Evolutionary conservation across 2,113 vertebrate genomes (phyloP).

Genomic region (Calidris pugnax): DNA sequence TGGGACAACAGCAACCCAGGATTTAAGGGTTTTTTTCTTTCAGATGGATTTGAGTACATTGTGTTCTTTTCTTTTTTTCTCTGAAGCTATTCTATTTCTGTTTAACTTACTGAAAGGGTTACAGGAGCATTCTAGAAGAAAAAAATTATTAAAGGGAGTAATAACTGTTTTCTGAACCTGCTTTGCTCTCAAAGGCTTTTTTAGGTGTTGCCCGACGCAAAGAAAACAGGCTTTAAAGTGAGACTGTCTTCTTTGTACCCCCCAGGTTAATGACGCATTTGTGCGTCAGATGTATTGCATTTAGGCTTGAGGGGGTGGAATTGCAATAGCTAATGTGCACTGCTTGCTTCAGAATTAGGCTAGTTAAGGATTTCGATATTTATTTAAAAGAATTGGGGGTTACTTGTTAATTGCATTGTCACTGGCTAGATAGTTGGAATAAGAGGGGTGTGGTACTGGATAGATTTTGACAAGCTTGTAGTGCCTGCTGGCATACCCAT

Average conservation of each 20-base stretch:
- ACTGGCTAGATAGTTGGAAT: background rate
- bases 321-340: background rate
- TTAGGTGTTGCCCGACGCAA: background rate
- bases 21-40: slow-evolving; percentile 2
- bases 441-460: slow-evolving; percentile 33
- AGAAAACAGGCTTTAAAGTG: background rate
- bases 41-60: background rate
- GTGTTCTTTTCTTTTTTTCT: background rate
- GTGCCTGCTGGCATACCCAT: background rate
- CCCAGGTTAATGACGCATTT: background rate
- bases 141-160: background rate
- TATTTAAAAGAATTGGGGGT: background rate
- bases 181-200: background rate
- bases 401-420: slow-evolving; percentile 29
- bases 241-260: background rate
- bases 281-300: background rate
- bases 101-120: background rate
- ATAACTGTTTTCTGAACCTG: background rate
- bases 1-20: background rate
- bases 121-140: slow-evolving; percentile 37
- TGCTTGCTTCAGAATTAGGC: background rate
- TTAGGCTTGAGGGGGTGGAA: slow-evolving; percentile 25
- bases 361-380: background rate
- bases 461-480: slow-evolving; percentile 1
- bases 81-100: background rate